Conservation (phyloP, 1,140 invertebrate species). For the Achatina immaculata region DNA sequence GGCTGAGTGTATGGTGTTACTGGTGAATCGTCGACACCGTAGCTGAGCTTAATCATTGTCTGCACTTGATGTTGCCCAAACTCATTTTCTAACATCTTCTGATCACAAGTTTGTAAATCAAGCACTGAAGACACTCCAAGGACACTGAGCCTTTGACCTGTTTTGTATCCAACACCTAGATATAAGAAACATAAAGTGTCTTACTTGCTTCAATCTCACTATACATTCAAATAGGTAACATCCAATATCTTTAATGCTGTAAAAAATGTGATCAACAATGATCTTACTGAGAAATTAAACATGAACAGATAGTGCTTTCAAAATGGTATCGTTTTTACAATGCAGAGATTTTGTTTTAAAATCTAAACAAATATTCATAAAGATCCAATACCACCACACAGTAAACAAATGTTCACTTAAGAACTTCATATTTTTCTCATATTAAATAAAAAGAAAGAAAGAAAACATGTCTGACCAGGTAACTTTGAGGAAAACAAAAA, state of each 20-base stretch:
- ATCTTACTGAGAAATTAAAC: too few species aligned
- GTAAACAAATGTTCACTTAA: too few species aligned
- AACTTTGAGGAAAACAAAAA: too few species aligned
- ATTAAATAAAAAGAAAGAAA: too few species aligned
- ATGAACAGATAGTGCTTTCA: too few species aligned
- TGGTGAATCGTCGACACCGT: constrained; percentile 56
- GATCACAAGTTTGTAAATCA: constrained; percentile 49
- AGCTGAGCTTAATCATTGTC: constrained; percentile 48
- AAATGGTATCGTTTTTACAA: too few species aligned
- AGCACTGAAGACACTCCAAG: constrained; percentile 49
- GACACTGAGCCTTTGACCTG: constrained; percentile 45
- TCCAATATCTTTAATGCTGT: neutral
- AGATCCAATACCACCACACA: too few species aligned
- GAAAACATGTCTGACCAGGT: too few species aligned
- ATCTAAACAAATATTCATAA: too few species aligned
- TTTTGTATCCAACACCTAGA: constrained; percentile 58
- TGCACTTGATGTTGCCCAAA: constrained; percentile 45
- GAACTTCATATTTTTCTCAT: too few species aligned
- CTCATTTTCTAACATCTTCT: constrained; percentile 45
- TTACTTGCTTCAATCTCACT: neutral
- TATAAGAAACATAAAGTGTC: neutral
- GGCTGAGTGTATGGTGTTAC: constrained; percentile 54
- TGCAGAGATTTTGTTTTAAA: too few species aligned
- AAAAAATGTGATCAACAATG: too few species aligned
- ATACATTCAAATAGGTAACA: neutral